Evolutionary conservation across 2,888 invertebrate species (phyloP), one percentile per base, ranked within the genome.

Genomic region (Ectemnius continuus): DNA sequence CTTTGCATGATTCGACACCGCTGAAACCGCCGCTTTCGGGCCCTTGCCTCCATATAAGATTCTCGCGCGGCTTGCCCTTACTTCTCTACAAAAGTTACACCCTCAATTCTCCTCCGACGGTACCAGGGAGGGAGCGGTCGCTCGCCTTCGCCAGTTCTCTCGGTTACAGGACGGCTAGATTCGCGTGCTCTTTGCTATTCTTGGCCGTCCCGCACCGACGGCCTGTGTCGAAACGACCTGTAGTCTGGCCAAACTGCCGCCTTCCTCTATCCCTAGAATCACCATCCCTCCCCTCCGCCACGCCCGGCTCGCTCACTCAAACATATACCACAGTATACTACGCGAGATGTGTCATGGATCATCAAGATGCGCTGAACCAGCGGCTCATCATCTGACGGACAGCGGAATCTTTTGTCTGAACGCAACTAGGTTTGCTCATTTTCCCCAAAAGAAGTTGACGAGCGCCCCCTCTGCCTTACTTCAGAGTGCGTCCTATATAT

Each of bases 131-230:
- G 80, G 80, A 77, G 75, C 88, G 87, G 87, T 87, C 86, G 80
- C 81, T 81, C 79, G 81, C 76, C 79, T 81, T 83, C 77, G 52
- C 81, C 78, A 71, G 73, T 56, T 16, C 52, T 52, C 80, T 79
- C 83, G 75, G 73, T 79, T 80, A 80, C 79, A 72, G 80, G 82
- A 83, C 83, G 84, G 82, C 80, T 87, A 87, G 85, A 88, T 86
- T 87, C 86, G 87, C 88, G 85, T 86, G 84, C 85, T 86, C 84
- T 84, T 81, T 82, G 86, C 88, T 88, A 88, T 88, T 88, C 86
- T 88, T 88, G 88, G 86, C 84, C 83, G 82, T 73, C 76, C 80
- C 77, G 71, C 76, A 76, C 73, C 61, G 73, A 67, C 68, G 80
- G 76, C 71, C 61, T 77, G 69, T 75, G 63, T 65, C 64, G 79